These are phyloP conservation scores for Paracentrotus lividus DNA, from an alignment of 53 echinoderm and acorn worm genomes.

Conservation along the genomic window DNA sequence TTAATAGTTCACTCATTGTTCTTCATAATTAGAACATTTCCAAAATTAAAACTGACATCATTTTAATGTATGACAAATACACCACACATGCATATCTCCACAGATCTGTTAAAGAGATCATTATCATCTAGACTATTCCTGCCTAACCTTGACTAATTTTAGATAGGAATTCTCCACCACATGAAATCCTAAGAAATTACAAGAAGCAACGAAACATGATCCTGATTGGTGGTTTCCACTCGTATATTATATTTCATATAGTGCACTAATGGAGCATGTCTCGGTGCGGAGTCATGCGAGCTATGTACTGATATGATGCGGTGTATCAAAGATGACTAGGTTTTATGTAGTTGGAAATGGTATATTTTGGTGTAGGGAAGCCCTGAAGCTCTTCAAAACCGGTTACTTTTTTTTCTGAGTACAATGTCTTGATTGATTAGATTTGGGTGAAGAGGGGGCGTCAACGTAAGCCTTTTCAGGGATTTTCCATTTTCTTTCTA, in stretches of 20 bases:
- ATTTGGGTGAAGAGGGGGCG: neutral
- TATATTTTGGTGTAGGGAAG: neutral
- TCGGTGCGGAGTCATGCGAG: neutral
- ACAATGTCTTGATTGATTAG: neutral
- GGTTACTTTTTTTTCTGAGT: neutral
- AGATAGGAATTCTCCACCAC: conserved; percentile 35
- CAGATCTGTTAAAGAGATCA: conserved; percentile 18
- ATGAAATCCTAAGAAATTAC: conserved; percentile 29
- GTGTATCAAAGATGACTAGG: neutral
- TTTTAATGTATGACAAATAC: conserved; percentile 31
- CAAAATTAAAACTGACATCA: neutral
- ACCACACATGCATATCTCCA: neutral
- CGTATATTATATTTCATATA: neutral
- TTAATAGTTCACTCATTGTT: neutral
- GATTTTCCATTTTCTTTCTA: neutral
- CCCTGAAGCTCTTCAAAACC: neutral
- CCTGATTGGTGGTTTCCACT: conserved; percentile 16
- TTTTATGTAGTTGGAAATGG: neutral
- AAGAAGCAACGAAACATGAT: conserved; percentile 20
- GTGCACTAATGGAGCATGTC: conserved; percentile 20
- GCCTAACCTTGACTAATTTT: conserved; percentile 29
- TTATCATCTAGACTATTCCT: conserved; percentile 14
- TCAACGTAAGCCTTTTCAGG: neutral
- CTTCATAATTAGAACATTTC: neutral
- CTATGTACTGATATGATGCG: conserved; percentile 12